phyloP scores from a whole-genome alignment of 2,888 invertebrate species.

The Athripsodes cinereus region DNA sequence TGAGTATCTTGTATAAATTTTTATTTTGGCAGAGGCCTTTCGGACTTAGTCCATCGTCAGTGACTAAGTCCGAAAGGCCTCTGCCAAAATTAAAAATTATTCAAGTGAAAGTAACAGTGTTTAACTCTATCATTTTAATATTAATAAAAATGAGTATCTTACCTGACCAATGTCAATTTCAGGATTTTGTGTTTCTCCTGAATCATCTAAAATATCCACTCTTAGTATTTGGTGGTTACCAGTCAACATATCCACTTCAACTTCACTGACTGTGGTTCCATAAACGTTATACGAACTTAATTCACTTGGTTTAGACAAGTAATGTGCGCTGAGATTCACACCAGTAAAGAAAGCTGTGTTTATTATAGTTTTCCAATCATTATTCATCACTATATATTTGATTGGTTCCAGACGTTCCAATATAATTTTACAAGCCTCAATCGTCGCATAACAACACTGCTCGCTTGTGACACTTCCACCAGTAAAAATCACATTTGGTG shows the following conservation, averaged over 20 bases:
- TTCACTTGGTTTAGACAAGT: slow-evolving; percentile 41
- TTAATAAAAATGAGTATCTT: too few species aligned
- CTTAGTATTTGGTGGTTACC: slow-evolving; percentile 64
- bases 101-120: too few species aligned
- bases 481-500: slow-evolving; percentile 61
- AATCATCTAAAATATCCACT: slow-evolving; percentile 69
- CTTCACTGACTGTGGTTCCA: slow-evolving; percentile 59
- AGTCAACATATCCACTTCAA: slow-evolving; percentile 72
- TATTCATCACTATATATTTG: slow-evolving; percentile 37
- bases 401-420: slow-evolving; percentile 42
- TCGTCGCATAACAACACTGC: slow-evolving; percentile 52
- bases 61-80: too few species aligned
- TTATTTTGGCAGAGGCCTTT: too few species aligned
- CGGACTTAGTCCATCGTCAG: too few species aligned
- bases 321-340: slow-evolving; percentile 50
- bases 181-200: slow-evolving; percentile 66
- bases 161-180: slow-evolving; percentile 68
- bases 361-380: slow-evolving; percentile 49
- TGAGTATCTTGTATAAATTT: too few species aligned
- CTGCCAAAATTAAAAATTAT: too few species aligned
- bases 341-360: slow-evolving; percentile 44
- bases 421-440: slow-evolving; percentile 49
- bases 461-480: slow-evolving; percentile 72
- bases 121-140: too few species aligned
- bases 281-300: slow-evolving; percentile 55